Conservation (phyloP, 2,888 invertebrate genomes). For the Tethea ocularis region DNA sequence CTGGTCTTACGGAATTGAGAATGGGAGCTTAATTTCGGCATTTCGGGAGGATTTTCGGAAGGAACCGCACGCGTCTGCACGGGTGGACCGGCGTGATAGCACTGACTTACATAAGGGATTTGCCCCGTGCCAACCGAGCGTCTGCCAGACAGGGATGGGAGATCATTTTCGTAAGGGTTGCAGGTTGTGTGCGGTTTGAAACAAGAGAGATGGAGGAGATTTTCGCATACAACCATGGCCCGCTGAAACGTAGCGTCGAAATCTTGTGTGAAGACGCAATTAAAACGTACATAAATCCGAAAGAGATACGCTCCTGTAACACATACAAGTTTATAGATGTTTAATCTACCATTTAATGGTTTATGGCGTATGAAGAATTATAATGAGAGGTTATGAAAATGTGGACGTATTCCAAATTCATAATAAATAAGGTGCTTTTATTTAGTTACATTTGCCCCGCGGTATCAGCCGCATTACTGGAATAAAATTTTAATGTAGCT, state of each 20-base stretch:
- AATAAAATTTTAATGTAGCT: too few species aligned
- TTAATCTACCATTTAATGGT: conserved; percentile 54
- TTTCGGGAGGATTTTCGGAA: conserved; percentile 43
- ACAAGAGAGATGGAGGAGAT: conserved; percentile 67
- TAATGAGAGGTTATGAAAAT: conserved; percentile 2
- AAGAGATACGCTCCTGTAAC: conserved; percentile 60
- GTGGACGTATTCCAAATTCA: background rate
- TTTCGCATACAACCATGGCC: conserved; percentile 62
- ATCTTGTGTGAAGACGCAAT: conserved; percentile 79
- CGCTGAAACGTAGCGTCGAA: conserved; percentile 60
- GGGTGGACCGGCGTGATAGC: conserved; percentile 47
- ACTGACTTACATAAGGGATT: conserved; percentile 83
- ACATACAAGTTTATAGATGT: conserved; percentile 60
- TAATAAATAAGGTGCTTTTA: background rate
- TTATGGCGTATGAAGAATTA: conserved; percentile 25
- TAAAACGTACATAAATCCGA: conserved; percentile 76
- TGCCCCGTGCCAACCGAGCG: conserved; percentile 67
- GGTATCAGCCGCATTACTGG: too few species aligned
- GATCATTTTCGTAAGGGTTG: conserved; percentile 64
- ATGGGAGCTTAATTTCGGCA: conserved; percentile 51
- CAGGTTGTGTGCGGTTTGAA: conserved; percentile 52
- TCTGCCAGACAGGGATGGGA: conserved; percentile 65
- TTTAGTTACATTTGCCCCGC: too few species aligned
- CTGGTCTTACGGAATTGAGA: conserved; percentile 34
- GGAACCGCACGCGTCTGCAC: conserved; percentile 52